A percentile compares a stretch with the other conserved stretches of the same genome.
Conservation (phyloP, 2,888 invertebrate species). For the Andrena flavipes region DNA sequence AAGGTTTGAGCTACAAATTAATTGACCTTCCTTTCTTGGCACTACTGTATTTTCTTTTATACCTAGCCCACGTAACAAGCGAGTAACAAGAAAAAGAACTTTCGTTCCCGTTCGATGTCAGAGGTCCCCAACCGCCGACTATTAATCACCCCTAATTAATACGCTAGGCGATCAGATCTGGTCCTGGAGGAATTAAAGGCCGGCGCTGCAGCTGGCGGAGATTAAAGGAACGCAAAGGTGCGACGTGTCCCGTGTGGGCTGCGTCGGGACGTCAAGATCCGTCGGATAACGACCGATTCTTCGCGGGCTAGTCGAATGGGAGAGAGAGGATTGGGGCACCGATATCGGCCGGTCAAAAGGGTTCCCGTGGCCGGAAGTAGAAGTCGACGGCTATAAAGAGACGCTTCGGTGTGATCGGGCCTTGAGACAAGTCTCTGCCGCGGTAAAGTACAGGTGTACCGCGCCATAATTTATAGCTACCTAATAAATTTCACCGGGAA, state of each 20-base stretch:
- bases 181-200: slow-evolving; percentile 58
- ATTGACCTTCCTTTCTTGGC: too few species aligned
- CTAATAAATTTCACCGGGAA: slow-evolving; percentile 79
- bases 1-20: too few species aligned
- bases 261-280: slow-evolving; percentile 60
- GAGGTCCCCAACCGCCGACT: slow-evolving; percentile 26
- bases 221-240: slow-evolving; percentile 61
- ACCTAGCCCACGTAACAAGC: neutral
- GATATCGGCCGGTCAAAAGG: slow-evolving; percentile 50
- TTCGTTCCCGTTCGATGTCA: slow-evolving; percentile 15
- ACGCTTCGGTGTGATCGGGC: slow-evolving; percentile 56
- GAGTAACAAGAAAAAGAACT: slow-evolving; percentile 8
- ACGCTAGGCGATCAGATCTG: slow-evolving; percentile 58
- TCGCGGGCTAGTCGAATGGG: slow-evolving; percentile 44
- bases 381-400: slow-evolving; percentile 53
- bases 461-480: slow-evolving; percentile 80
- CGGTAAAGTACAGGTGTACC: slow-evolving; percentile 77
- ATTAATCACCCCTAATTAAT: slow-evolving; percentile 64
- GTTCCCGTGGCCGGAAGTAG: slow-evolving; percentile 63
- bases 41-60: too few species aligned
- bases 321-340: slow-evolving; percentile 47
- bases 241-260: slow-evolving; percentile 56
- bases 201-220: slow-evolving; percentile 62
- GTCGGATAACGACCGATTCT: slow-evolving; percentile 57
- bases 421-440: slow-evolving; percentile 64